Evolutionary conservation across 1,140 invertebrate species (phyloP).

Genomic region (Drosophila micromelanica): DNA sequence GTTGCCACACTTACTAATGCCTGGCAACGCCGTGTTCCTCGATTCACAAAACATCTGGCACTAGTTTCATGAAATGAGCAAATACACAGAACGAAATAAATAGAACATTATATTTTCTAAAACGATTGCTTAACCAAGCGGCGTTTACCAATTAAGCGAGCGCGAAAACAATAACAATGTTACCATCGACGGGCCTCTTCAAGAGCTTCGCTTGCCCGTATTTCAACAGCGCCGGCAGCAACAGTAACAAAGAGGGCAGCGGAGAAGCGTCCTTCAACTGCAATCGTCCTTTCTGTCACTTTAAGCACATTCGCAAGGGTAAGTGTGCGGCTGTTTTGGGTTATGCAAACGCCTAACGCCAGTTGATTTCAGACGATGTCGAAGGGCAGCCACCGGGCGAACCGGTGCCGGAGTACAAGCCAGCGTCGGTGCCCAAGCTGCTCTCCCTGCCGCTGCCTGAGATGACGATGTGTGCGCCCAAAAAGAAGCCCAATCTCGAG

Average conservation of each 20-base stretch:
- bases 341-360: not conserved
- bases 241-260: conserved; percentile 17
- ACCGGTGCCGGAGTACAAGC: conserved; percentile 61
- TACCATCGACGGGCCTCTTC: conserved; percentile 94
- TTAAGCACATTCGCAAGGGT: conserved; percentile 91
- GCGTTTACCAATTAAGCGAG: conserved; percentile 9
- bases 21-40: conserved; percentile 35
- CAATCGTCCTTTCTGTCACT: conserved; percentile 95
- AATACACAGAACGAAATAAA: conserved; percentile 45
- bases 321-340: conserved; percentile 46
- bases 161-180: conserved; percentile 86
- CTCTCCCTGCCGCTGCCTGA: conserved; percentile 68
- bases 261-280: conserved; percentile 85
- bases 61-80: conserved; percentile 49
- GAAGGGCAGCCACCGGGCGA: conserved; percentile 42
- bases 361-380: conserved; percentile 59
- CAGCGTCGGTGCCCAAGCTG: conserved; percentile 70
- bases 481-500: conserved; percentile 68
- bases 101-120: conserved; percentile 36
- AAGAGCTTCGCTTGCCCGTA: conserved; percentile 93
- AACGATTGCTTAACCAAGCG: conserved; percentile 31
- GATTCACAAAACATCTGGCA: conserved; percentile 37
- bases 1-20: conserved; percentile 28
- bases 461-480: conserved; percentile 44
- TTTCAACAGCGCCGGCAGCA: conserved; percentile 87